Base-by-base conservation (phyloP, 2,113 vertebrate species). In the Tringa solitaria region DNA sequence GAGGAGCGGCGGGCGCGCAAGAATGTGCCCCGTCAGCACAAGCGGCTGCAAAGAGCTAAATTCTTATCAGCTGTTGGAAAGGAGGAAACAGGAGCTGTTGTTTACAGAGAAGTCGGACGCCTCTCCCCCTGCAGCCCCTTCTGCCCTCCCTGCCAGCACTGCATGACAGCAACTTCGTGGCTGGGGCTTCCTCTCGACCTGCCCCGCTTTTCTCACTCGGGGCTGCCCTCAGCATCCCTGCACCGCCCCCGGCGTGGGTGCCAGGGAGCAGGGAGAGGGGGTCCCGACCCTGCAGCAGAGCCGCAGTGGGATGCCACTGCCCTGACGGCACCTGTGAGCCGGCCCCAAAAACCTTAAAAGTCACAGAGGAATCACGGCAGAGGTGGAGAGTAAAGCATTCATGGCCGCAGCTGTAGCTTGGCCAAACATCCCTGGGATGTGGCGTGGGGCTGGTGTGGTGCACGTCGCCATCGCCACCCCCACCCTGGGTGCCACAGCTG, bases 11-110 rank as follows among this genome's bases (percentile, higher is more conserved):
- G 97, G 90, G 97, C 45, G 96, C 67, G 82, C 97, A 96, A 98
- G 98, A 98, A 98, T 98, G 98, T 98, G 98, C 98, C 94, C 97
- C 83, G 98, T 99, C 98, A 99, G 98, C 98, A 98, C 97, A 98
- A 97, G 97, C 78, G 94, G 94, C 96, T 91, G 95, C 96, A 98
- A 95, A 97, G 97, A 97, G 97, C 98, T 97, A 97, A 97, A 97
- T 97, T 98, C 98, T 98, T 98, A 98, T 98, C 98, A 98, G 98
- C 97, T 98, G 98, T 97, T 98, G 94, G 95, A 95, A 96, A 97
- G 95, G 96, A 97, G 96, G 97, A 97, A 97, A 97, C 93, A 89
- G 97, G 97, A 97, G 96, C 97, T 95, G 93, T 96, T 97, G 97
- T 97, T 97, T 97, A 97, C 96, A 91, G 84, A 96, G 88, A 97